Conservation (phyloP, 1,140 invertebrate species). For the Danaus melanippus region DNA sequence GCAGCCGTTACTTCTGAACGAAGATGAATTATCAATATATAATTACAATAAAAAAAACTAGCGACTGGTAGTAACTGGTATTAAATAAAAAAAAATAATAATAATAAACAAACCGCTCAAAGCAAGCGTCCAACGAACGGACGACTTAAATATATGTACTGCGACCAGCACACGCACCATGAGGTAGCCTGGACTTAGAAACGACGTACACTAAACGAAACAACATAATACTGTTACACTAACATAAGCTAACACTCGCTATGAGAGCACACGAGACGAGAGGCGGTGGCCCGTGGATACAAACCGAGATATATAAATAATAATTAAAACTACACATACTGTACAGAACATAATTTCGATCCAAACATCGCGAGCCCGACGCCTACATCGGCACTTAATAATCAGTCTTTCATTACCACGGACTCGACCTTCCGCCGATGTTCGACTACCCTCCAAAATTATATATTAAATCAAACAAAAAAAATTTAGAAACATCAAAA, state of each 20-base stretch:
- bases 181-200: constrained; percentile 58
- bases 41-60: no score
- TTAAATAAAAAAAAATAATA: no score
- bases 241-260: constrained; percentile 9
- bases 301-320: no score
- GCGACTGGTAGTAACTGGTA: no score
- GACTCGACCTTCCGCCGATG: background rate
- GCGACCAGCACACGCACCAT: constrained; percentile 44
- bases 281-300: constrained; percentile 4
- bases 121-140: background rate
- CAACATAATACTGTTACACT: constrained; percentile 60
- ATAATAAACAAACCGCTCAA: no score
- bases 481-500: background rate
- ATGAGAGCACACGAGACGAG: constrained; percentile 6
- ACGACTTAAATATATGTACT: constrained; percentile 4
- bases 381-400: constrained; percentile 13
- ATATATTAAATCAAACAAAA: background rate
- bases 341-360: constrained; percentile 1
- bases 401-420: constrained; percentile 20
- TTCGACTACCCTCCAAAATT: background rate
- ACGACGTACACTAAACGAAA: constrained; percentile 30
- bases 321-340: constrained; percentile 3
- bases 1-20: no score
- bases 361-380: constrained; percentile 2
- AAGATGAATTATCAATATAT: no score